Conservation (phyloP, 2,797 vertebrate species). For the Pipistrellus nathusii region DNA sequence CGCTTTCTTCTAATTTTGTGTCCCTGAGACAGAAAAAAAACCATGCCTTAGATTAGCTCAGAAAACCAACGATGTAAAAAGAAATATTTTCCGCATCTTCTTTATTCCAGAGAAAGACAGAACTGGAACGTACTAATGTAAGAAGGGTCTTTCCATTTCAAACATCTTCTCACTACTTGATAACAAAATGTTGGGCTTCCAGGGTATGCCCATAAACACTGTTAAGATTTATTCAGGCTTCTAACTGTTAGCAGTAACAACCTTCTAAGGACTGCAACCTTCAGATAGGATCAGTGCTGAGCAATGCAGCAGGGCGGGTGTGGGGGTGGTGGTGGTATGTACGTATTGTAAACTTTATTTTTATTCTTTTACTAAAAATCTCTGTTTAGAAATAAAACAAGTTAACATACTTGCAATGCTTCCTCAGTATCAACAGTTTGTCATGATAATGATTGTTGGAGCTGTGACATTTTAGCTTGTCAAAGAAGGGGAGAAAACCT, state of each 20-base stretch:
- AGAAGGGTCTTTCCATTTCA: constrained; percentile 72
- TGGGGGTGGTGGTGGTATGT: neutral
- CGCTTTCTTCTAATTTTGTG: constrained; percentile 85
- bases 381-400: constrained; percentile 88
- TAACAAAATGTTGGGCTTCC: constrained; percentile 88
- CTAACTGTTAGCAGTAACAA: constrained; percentile 90
- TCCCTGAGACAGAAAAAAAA: constrained; percentile 87
- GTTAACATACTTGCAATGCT: constrained; percentile 85
- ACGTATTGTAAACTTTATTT: constrained; percentile 63
- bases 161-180: constrained; percentile 80
- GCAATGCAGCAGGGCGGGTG: neutral
- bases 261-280: constrained; percentile 92
- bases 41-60: constrained; percentile 81
- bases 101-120: constrained; percentile 69
- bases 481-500: constrained; percentile 22
- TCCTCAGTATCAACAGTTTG: constrained; percentile 88
- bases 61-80: constrained; percentile 75
- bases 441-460: constrained; percentile 84
- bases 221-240: constrained; percentile 91
- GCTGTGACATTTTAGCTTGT: constrained; percentile 79
- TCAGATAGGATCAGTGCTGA: constrained; percentile 83
- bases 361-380: constrained; percentile 62
- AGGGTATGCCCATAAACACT: constrained; percentile 89
- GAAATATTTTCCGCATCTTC: constrained; percentile 82
- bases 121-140: constrained; percentile 70